These are phyloP conservation scores for Borostomias antarcticus DNA, from an alignment of 2,797 vertebrate species.

Conservation along the genomic window DNA sequence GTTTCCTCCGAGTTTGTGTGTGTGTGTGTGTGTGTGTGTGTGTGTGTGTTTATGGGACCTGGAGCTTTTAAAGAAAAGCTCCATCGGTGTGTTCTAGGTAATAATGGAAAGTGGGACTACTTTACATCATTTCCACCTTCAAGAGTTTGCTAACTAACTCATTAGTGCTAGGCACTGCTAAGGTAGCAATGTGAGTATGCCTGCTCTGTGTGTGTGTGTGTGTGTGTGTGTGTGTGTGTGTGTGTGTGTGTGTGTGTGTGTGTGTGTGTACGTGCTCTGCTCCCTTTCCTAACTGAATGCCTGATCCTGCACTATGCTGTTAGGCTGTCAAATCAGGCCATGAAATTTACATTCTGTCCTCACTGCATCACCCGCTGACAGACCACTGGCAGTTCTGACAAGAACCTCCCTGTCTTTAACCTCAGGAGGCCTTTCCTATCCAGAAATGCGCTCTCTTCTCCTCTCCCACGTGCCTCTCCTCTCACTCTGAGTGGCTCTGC, in stretches of 20 bases:
- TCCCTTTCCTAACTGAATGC: constrained; percentile 10
- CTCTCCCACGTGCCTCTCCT: neutral
- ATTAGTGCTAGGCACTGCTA: constrained; percentile 17
- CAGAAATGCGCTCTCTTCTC: neutral
- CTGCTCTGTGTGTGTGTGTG: constrained; percentile 11
- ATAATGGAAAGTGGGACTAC: constrained; percentile 5
- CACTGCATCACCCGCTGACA: constrained; percentile 1
- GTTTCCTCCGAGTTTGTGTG: neutral
- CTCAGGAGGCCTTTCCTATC: neutral
- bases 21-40: neutral
- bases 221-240: constrained; percentile 1
- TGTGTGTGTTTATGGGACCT: no score
- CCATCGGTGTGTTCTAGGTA: neutral
- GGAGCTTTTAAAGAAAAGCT: neutral
- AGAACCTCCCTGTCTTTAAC: neutral
- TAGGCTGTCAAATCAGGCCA: constrained; percentile 16
- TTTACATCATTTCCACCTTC: no score
- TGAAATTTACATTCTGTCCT: constrained; percentile 11
- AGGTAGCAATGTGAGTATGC: no score
- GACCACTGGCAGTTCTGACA: constrained; percentile 18
- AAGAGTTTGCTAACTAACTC: neutral
- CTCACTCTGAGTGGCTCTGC: neutral
- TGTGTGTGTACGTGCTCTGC: constrained; percentile 10
- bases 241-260: neutral
- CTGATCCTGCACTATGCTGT: constrained; percentile 6